Base-by-base conservation (phyloP, 2,888 invertebrate genomes). In the Dryomyza anilis region DNA sequence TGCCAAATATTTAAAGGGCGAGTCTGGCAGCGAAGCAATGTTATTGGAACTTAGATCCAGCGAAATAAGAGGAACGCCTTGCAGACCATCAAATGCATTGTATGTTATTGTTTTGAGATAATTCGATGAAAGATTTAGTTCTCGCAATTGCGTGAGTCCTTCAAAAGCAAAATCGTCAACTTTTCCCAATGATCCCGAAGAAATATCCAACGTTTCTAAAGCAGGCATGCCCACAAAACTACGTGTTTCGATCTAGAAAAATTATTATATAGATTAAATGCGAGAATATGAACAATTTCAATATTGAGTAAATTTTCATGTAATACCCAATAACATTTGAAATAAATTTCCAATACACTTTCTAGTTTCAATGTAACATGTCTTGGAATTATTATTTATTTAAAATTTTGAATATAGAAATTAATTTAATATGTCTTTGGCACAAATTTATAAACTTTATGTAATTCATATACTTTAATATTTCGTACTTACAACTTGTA, bases 1-100 rank as follows among this genome's bases (percentile, higher is more conserved):
- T 0, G 33, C 33, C 10, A 82, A 64, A 8, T 74, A 62, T 39
- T 67, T 63, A 53, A 83, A 81, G 0, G 74, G 71, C 2, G 68
- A 63, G 3, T 65, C 63, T 0, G 65, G 63, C 10, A 82, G 64
- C 23, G 63, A 25, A 0, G 66, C 66, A 0, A 82, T 72, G 67
- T 80, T 71, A 46, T 82, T 83, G 0, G 73, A 73, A 30, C 74
- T 80, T 5, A 82, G 57, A 48, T 78, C 74, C 25, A 79, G 64
- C 16, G 72, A 50, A 3, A 66, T 56, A 2, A 81, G 62, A 29
- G 66, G 63, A 0, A 73, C 57, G 21, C 69, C 68, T 14, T 69
- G 66, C 0, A 77, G 67, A 0, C 77, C 78, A 6, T 70, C 66
- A 67, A 82, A 81, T 1, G 72, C 70, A 25, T 77, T 73, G 1